Evolutionary conservation across 2,113 vertebrate genomes (phyloP).

Genomic region (Macquaria ambigua): DNA sequence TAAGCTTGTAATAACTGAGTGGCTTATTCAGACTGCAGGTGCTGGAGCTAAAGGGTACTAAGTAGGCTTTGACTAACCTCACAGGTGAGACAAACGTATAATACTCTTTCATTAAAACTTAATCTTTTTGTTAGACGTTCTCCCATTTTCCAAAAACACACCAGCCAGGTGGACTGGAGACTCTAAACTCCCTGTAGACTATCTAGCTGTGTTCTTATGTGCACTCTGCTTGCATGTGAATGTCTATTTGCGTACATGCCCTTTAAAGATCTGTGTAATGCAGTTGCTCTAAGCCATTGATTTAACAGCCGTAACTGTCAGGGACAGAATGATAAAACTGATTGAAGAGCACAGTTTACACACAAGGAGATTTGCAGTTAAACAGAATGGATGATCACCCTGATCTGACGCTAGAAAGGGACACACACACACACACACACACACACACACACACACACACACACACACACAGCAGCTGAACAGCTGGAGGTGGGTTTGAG

Average conservation of each 20-base stretch:
- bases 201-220: background rate
- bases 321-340: constrained; percentile 57
- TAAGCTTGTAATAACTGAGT: constrained; percentile 64
- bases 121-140: background rate
- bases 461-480: constrained; percentile 47
- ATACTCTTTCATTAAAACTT: constrained; percentile 35
- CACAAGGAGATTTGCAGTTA: constrained; percentile 63
- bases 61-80: constrained; percentile 37
- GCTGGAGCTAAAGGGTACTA: constrained; percentile 17
- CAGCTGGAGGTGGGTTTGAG: constrained; percentile 67
- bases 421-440: constrained; percentile 17
- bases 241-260: constrained; percentile 48
- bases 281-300: constrained; percentile 59
- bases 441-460: constrained; percentile 37
- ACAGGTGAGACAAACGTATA: constrained; percentile 32
- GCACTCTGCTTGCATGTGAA: constrained; percentile 26
- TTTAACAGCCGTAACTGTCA: constrained; percentile 55
- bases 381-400: constrained; percentile 61
- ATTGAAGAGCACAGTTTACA: constrained; percentile 62
- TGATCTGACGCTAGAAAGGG: constrained; percentile 21
- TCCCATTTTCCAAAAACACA: background rate
- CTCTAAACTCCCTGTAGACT: background rate
- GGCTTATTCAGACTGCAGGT: constrained; percentile 50
- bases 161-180: background rate
- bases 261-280: constrained; percentile 48